Conservation (phyloP, 1,140 invertebrate species). For the Eufriesea mexicana region DNA sequence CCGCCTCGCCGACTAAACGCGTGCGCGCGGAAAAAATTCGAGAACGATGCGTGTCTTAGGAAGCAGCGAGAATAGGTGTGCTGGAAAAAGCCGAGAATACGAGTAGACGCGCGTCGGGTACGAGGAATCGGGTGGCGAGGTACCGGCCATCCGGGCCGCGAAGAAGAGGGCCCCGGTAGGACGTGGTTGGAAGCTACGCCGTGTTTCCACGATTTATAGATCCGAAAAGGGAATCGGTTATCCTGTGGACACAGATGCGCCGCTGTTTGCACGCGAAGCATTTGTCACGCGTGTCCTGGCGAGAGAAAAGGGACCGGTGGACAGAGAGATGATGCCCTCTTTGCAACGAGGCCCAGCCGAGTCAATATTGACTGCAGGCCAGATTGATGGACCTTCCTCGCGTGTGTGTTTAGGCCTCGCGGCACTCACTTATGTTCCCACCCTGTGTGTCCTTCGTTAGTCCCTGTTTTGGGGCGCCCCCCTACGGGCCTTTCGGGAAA, state of each 20-base stretch:
- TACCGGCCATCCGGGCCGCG: too few species aligned
- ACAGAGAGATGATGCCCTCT: constrained; percentile 75
- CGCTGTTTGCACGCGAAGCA: constrained; percentile 79
- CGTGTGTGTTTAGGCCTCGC: constrained; percentile 78
- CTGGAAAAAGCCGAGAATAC: background rate
- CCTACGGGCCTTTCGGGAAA: constrained; percentile 4
- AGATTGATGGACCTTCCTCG: constrained; percentile 80
- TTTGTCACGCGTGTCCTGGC: constrained; percentile 82
- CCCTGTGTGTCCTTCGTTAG: constrained; percentile 35
- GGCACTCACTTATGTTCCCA: constrained; percentile 80
- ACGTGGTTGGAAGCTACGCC: too few species aligned
- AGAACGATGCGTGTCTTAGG: background rate
- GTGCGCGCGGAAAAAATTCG: background rate
- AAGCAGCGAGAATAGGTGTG: background rate
- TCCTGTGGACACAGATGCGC: constrained; percentile 82
- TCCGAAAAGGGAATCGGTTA: constrained; percentile 67
- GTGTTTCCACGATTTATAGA: constrained; percentile 66
- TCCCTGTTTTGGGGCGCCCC: background rate
- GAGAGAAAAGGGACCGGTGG: constrained; percentile 77
- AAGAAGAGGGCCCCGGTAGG: too few species aligned
- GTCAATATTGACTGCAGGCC: constrained; percentile 81
- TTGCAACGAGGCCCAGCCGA: constrained; percentile 80
- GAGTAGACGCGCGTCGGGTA: background rate
- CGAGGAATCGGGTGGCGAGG: constrained; percentile 39
- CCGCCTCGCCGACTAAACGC: background rate